Percentiles rank a stretch among this genome's conserved stretches.
These are phyloP conservation scores for Rhingia rostrata DNA, from an alignment of 2,888 invertebrate genomes.

Conservation along the genomic window DNA sequence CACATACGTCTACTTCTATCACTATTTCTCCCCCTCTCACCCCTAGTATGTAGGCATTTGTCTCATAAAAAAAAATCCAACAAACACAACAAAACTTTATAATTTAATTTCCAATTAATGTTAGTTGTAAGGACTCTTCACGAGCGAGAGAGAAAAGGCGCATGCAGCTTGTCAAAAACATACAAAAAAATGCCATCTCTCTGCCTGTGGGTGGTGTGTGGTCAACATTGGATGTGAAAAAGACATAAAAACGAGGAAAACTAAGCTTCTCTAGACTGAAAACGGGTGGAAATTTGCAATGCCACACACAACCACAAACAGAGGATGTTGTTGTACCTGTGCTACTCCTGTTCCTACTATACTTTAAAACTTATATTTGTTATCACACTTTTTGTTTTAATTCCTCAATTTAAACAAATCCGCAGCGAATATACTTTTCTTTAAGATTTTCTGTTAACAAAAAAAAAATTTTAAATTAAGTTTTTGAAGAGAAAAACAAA, in stretches of 20 bases:
- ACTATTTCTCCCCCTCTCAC: slow-evolving; percentile 24
- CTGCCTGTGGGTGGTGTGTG: slow-evolving; percentile 14
- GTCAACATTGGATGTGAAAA: slow-evolving; percentile 8
- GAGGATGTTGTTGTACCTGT: slow-evolving; percentile 35
- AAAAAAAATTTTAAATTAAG: slow-evolving; percentile 8
- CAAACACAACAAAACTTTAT: not conserved
- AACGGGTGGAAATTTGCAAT: slow-evolving; percentile 18
- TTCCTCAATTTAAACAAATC: slow-evolving; percentile 14
- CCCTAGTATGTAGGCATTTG: slow-evolving; percentile 50
- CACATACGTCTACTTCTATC: slow-evolving; percentile 37
- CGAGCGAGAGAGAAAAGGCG: slow-evolving; percentile 3
- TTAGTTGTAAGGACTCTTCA: slow-evolving; percentile 23
- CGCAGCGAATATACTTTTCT: slow-evolving; percentile 19
- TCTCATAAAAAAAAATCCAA: slow-evolving; percentile 26
- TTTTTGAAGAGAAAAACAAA: slow-evolving; percentile 25
- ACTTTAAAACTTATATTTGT: slow-evolving; percentile 44
- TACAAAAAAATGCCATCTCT: slow-evolving; percentile 8
- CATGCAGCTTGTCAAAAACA: slow-evolving; percentile 21
- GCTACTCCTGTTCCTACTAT: slow-evolving; percentile 62
- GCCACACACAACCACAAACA: slow-evolving; percentile 25
- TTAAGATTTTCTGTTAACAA: slow-evolving; percentile 21
- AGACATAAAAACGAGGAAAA: slow-evolving; percentile 16
- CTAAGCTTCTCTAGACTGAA: slow-evolving; percentile 38
- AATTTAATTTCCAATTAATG: slow-evolving; percentile 23
- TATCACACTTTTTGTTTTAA: slow-evolving; percentile 19